Conservation (phyloP, 2,797 vertebrate genomes). For the Corythornis leucogaster region DNA sequence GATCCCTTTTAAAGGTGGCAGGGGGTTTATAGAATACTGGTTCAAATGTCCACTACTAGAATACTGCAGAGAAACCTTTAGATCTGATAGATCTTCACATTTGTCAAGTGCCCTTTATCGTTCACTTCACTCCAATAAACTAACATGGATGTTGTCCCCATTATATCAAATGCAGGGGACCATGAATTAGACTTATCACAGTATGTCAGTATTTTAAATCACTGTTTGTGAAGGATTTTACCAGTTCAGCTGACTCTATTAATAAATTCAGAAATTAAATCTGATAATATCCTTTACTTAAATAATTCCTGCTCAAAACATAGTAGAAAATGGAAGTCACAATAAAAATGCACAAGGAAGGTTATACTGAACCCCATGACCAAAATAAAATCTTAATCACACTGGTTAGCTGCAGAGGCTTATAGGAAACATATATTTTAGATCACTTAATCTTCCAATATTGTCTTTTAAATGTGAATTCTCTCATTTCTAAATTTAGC, state of each 20-base stretch:
- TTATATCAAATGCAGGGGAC: background rate
- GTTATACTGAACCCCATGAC: background rate
- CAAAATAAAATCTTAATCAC: background rate
- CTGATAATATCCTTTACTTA: background rate
- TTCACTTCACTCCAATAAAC: background rate
- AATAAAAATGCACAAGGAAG: background rate
- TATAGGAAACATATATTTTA: background rate
- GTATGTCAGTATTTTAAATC: background rate
- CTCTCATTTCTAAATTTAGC: background rate
- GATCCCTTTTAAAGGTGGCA: background rate
- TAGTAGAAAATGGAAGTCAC: background rate
- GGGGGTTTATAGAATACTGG: background rate
- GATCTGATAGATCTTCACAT: background rate
- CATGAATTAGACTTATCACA: background rate
- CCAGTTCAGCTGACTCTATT: background rate
- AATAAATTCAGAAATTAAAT: background rate
- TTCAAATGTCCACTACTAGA: background rate
- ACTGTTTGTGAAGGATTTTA: background rate
- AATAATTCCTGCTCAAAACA: background rate
- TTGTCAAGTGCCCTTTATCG: background rate
- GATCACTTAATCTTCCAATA: background rate
- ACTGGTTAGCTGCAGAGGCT: background rate
- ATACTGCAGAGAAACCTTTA: background rate
- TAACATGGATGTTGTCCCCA: background rate
- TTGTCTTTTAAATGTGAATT: background rate